phyloP scores from a whole-genome alignment of 1,140 invertebrate genomes.

The Drosophila asahinai region DNA sequence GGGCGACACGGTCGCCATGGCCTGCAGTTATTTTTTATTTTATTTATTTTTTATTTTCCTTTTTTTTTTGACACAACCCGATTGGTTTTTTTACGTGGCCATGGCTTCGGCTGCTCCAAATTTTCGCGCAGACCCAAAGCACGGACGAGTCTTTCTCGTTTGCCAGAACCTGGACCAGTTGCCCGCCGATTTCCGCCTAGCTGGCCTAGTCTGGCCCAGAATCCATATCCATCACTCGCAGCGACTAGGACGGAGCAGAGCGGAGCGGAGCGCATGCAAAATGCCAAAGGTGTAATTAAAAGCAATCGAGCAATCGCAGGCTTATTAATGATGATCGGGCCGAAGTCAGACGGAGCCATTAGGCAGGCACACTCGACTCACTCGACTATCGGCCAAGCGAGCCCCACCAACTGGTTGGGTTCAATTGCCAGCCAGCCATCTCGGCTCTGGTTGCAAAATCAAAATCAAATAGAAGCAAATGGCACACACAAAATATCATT shows the following conservation, averaged over 20 bases:
- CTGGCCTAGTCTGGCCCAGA: constrained; percentile 28
- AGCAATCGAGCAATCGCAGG: constrained; percentile 44
- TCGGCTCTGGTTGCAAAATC: constrained; percentile 54
- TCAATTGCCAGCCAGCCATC: constrained; percentile 64
- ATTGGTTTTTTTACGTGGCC: constrained; percentile 66
- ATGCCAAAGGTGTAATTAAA: constrained; percentile 83
- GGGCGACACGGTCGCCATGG: constrained; percentile 69
- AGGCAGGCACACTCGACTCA: constrained; percentile 36
- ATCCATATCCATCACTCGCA: constrained; percentile 16
- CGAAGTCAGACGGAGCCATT: constrained; percentile 63
- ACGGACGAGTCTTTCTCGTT: constrained; percentile 74
- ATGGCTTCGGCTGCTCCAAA: constrained; percentile 76
- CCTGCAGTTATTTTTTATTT: constrained; percentile 64
- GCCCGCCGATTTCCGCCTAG: constrained; percentile 49
- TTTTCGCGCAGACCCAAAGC: constrained; percentile 45
- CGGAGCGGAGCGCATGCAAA: constrained; percentile 45
- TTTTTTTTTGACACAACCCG: constrained; percentile 58
- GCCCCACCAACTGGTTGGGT: constrained; percentile 68
- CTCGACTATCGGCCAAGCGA: constrained; percentile 43
- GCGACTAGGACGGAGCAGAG: background rate
- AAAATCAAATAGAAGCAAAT: constrained; percentile 60
- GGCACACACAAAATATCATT: constrained; percentile 20
- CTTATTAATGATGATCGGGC: constrained; percentile 75
- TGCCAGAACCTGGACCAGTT: constrained; percentile 43
- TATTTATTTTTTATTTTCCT: constrained; percentile 45